These are phyloP conservation scores for Mythimna vitellina DNA, from an alignment of 2,888 invertebrate species.

Conservation along the genomic window DNA sequence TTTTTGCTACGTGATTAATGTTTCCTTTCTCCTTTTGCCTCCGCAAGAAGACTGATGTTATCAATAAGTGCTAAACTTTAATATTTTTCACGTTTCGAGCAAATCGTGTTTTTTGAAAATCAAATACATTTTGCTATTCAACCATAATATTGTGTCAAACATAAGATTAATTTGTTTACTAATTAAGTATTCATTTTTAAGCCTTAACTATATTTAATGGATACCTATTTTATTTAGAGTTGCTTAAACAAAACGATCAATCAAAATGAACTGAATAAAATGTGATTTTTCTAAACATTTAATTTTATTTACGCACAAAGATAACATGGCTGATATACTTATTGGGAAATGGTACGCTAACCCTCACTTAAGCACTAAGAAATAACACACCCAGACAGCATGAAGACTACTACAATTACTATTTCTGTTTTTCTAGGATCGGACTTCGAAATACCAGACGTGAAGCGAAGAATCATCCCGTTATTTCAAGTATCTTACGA, in stretches of 20 bases:
- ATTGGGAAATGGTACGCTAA: slow-evolving; percentile 44
- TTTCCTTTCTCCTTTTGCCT: background rate
- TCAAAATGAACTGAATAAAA: slow-evolving; percentile 51
- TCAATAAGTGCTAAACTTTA: background rate
- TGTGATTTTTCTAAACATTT: slow-evolving; percentile 33
- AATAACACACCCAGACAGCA: slow-evolving; percentile 19
- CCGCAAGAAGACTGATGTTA: slow-evolving; percentile 20
- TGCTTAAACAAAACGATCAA: background rate
- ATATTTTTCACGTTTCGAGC: too few species aligned
- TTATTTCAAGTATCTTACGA: slow-evolving; percentile 88
- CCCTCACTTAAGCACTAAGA: slow-evolving; percentile 22
- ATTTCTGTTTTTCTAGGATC: slow-evolving; percentile 87
- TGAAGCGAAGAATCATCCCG: slow-evolving; percentile 80
- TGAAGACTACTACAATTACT: slow-evolving; percentile 60
- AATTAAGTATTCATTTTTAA: background rate
- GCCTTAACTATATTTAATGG: background rate
- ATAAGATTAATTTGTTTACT: background rate
- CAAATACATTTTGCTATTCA: background rate
- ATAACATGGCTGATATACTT: slow-evolving; percentile 14
- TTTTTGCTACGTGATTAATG: slow-evolving; percentile 42
- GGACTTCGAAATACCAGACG: slow-evolving; percentile 72
- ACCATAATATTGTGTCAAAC: background rate
- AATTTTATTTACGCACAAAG: slow-evolving; percentile 38
- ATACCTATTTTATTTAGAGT: background rate
- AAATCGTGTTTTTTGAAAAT: background rate